Conservation (phyloP, 2,888 invertebrate species). For the Petrolisthes cinctipes region DNA sequence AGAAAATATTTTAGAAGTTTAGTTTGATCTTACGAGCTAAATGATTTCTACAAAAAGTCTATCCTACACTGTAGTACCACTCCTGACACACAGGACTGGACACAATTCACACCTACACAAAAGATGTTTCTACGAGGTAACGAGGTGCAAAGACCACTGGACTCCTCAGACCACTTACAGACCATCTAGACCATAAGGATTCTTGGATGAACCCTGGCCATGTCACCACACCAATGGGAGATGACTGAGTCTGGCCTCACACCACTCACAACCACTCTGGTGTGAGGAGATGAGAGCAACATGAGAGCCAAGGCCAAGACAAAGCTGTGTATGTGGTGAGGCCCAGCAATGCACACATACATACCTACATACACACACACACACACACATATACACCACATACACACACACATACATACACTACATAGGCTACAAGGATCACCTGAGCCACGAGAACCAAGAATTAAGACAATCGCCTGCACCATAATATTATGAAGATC, state of each 20-base stretch:
- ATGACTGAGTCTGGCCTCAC: background rate
- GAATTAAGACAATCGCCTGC: slow-evolving; percentile 27
- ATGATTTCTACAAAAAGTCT: slow-evolving; percentile 22
- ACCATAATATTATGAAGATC: slow-evolving; percentile 21
- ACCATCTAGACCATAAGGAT: background rate
- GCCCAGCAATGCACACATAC: background rate
- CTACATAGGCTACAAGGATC: slow-evolving; percentile 29
- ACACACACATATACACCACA: too few species aligned
- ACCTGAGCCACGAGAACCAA: slow-evolving; percentile 39
- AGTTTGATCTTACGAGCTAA: slow-evolving; percentile 14
- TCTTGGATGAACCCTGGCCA: background rate
- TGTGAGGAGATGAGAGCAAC: too few species aligned
- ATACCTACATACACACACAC: too few species aligned
- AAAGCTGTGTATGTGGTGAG: background rate
- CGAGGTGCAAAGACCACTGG: background rate
- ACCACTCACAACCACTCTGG: background rate
- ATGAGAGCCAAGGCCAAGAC: background rate
- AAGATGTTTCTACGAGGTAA: slow-evolving; percentile 20
- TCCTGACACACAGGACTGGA: background rate
- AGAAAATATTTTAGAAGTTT: background rate
- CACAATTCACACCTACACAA: slow-evolving; percentile 38
- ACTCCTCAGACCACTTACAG: slow-evolving; percentile 1
- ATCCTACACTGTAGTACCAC: slow-evolving; percentile 8
- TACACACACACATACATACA: background rate
- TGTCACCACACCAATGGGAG: background rate